Evolutionary conservation across 1,140 invertebrate species (phyloP), one percentile per base, ranked within the genome.

Genomic region (Nixonia krombeini): DNA sequence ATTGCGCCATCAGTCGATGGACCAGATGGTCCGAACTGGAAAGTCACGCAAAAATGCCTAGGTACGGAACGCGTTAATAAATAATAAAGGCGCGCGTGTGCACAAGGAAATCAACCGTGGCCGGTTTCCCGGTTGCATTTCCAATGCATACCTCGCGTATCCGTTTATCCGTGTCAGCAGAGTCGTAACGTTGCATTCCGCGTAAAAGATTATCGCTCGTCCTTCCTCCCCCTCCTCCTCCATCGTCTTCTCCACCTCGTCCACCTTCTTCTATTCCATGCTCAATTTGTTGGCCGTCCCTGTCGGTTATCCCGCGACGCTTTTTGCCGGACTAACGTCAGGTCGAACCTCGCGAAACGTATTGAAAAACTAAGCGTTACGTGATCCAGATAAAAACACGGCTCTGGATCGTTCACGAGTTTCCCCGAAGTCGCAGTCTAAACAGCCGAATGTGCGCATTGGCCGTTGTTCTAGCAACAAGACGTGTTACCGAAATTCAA

Each of bases 361-460:
- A 52, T 46, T 31, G 16, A 49, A 38, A 16, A 29, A 1, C 15
- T 15, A 26, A 67, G 15, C 52, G 65, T 73, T 78, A 81, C 73
- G 76, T 79, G 75, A 79, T 70, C 65, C 46, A 66, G 56, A 56
- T 72, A 58, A 72, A 78, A 79, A 77, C 75, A 77, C 46, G 44
- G 29, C 26, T 44, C 56, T 51, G 21, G 33, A 12, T 46, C 57
- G 37, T 71, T 76, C 55, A 29, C 66, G 29, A 13, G 26, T 64
- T 76, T 74, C 70, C 47, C 37, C 44, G 67, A 69, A 70, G 33
- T 56, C 33, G 15, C 56, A 73, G 71, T 56, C 68, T 67, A 73
- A 79, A 75, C 71, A 65, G 31, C n/a, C 29, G 10, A 46, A 33
- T 46, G 16, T 25, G 45, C 35, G 45, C 44, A 31, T 55, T 31